Evolutionary conservation across 2,888 invertebrate genomes (phyloP).

Genomic region (Troilus luridus): DNA sequence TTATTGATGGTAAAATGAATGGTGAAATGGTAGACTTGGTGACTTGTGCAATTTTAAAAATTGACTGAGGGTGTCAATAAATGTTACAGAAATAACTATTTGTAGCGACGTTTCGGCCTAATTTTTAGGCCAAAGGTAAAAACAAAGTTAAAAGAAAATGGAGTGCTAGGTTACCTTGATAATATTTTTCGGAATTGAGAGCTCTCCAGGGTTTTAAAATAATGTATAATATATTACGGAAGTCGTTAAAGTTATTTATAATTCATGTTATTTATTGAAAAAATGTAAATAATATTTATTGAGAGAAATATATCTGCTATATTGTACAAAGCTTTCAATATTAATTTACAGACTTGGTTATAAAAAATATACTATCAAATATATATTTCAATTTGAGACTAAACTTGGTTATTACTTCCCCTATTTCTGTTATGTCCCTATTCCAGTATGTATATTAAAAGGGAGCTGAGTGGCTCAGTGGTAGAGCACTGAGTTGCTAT

Average conservation of each 20-base stretch:
- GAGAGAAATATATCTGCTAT: neutral
- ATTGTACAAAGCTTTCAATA: constrained; percentile 42
- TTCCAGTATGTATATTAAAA: too few species aligned
- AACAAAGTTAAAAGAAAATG: too few species aligned
- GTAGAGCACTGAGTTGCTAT: too few species aligned
- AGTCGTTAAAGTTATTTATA: neutral
- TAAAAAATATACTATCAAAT: neutral
- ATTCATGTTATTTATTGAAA: neutral
- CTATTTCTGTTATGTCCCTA: neutral
- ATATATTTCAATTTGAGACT: neutral
- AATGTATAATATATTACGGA: neutral
- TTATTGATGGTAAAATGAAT: too few species aligned
- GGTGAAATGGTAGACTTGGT: too few species aligned
- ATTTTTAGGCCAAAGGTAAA: too few species aligned
- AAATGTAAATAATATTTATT: constrained; percentile 29
- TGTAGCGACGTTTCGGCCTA: neutral
- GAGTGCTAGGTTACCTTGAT: too few species aligned
- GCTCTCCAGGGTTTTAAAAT: neutral
- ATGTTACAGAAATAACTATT: too few species aligned
- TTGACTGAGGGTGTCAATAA: too few species aligned
- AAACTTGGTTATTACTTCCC: neutral
- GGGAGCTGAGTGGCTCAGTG: too few species aligned
- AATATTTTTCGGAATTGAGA: neutral
- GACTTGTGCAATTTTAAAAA: too few species aligned
- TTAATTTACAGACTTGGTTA: neutral